These are phyloP conservation scores for Ceratothoa steindachneri DNA, from an alignment of 2,888 invertebrate species.

Conservation along the genomic window DNA sequence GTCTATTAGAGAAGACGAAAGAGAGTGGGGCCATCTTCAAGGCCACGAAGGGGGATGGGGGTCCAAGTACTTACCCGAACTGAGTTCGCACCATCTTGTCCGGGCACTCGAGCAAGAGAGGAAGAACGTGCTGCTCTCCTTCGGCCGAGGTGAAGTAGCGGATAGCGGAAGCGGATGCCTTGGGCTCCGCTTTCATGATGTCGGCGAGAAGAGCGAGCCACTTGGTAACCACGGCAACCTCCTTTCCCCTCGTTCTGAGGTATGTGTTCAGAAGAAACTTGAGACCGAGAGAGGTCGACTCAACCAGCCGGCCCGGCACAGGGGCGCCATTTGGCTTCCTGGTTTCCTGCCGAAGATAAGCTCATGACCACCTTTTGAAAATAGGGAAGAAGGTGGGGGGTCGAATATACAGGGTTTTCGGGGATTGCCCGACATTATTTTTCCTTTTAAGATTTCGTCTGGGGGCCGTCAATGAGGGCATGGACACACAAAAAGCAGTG, in stretches of 20 bases:
- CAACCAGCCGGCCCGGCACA: slow-evolving; percentile 25
- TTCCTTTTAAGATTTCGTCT: too few relatives aligned
- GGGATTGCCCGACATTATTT: too few relatives aligned
- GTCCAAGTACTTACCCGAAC: slow-evolving; percentile 50
- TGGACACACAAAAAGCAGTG: too few relatives aligned
- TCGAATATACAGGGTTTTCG: too few relatives aligned
- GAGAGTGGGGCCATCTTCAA: too few relatives aligned
- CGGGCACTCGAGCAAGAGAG: slow-evolving; percentile 55
- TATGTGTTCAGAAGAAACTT: slow-evolving; percentile 56
- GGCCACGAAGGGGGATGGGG: too few relatives aligned
- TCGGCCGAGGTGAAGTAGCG: slow-evolving; percentile 53
- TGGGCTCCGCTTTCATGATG: slow-evolving; percentile 51
- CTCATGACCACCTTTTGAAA: background rate
- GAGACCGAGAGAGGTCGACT: slow-evolving; percentile 52
- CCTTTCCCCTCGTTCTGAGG: slow-evolving; percentile 52
- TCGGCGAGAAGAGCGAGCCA: slow-evolving; percentile 53
- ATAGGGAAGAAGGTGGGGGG: too few relatives aligned
- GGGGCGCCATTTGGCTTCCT: background rate
- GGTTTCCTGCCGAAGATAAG: background rate
- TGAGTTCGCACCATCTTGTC: slow-evolving; percentile 53
- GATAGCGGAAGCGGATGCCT: slow-evolving; percentile 53
- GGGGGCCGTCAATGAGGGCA: too few relatives aligned
- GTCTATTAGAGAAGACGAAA: too few relatives aligned
- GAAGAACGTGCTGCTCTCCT: slow-evolving; percentile 53
- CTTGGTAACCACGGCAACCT: slow-evolving; percentile 51